Percentiles rank a stretch among this genome's conserved stretches.
phyloP scores from a whole-genome alignment of 2,113 vertebrate genomes.

The Cyprinodon tularosa region DNA sequence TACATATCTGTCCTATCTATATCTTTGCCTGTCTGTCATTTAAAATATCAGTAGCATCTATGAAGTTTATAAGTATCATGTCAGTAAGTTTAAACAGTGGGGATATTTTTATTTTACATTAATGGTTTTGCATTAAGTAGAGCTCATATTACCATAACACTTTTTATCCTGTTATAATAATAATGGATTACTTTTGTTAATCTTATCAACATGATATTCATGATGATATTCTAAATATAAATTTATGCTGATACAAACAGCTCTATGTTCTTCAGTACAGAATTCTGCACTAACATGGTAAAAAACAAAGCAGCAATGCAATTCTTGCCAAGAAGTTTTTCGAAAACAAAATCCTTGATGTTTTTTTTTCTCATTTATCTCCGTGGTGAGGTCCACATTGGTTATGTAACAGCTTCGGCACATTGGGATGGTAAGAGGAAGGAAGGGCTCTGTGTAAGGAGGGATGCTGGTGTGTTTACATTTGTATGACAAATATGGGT shows the following conservation, averaged over 20 bases:
- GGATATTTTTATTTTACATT: no score
- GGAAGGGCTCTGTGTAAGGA: constrained; percentile 24
- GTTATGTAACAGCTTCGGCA: constrained; percentile 62
- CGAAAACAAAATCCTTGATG: constrained; percentile 6
- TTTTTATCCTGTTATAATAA: no score
- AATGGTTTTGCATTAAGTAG: no score
- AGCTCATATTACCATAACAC: no score
- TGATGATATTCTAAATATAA: neutral
- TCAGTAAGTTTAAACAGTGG: neutral
- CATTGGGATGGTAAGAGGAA: constrained; percentile 21
- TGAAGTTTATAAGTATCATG: no score
- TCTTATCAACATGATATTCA: neutral
- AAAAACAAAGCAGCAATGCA: neutral
- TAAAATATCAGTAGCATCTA: no score
- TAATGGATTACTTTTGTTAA: neutral
- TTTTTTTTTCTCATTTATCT: constrained; percentile 14
- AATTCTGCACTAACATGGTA: neutral
- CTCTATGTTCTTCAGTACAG: neutral
- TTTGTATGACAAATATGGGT: constrained; percentile 25
- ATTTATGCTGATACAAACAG: no score
- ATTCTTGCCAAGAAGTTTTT: constrained; percentile 3
- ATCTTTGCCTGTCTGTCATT: no score
- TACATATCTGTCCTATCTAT: no score
- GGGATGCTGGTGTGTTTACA: constrained; percentile 51
- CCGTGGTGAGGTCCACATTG: constrained; percentile 32